phyloP scores from a whole-genome alignment of 2,113 vertebrate species.

The Noturus placidus region DNA sequence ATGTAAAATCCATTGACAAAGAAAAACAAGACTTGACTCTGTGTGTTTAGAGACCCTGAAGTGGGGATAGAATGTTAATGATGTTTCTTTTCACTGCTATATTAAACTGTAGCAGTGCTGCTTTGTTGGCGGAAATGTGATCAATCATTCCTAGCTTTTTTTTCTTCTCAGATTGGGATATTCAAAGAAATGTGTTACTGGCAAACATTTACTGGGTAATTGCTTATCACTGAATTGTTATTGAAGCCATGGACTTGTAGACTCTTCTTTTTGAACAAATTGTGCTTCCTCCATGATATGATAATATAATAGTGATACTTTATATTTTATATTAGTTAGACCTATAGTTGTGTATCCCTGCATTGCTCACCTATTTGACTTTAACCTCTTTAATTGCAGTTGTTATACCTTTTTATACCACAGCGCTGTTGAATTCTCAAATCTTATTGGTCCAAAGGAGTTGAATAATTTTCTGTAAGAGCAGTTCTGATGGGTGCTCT shows the following conservation, averaged over 20 bases:
- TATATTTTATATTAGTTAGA: background rate
- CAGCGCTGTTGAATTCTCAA: background rate
- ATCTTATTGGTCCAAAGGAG: background rate
- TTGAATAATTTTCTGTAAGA: background rate
- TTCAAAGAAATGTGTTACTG: background rate
- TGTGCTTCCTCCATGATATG: too few species aligned
- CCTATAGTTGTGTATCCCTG: background rate
- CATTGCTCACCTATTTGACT: background rate
- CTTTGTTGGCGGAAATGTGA: background rate
- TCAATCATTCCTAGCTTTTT: background rate
- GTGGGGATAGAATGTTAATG: constrained; percentile 19
- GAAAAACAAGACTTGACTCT: background rate
- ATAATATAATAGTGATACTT: background rate
- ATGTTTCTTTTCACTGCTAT: constrained; percentile 1
- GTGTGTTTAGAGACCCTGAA: constrained; percentile 17
- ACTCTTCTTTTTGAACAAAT: background rate
- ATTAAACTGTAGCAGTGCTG: background rate
- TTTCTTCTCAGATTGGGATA: background rate
- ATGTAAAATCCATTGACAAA: constrained; percentile 19
- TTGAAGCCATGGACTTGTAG: background rate
- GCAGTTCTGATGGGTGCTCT: background rate
- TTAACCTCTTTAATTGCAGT: background rate
- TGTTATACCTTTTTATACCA: background rate
- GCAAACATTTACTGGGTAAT: background rate
- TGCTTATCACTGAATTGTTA: background rate